Conservation (phyloP, 30 jellyfish, hydroid and myxozoan genomes). For the Rhopilema esculentum region DNA sequence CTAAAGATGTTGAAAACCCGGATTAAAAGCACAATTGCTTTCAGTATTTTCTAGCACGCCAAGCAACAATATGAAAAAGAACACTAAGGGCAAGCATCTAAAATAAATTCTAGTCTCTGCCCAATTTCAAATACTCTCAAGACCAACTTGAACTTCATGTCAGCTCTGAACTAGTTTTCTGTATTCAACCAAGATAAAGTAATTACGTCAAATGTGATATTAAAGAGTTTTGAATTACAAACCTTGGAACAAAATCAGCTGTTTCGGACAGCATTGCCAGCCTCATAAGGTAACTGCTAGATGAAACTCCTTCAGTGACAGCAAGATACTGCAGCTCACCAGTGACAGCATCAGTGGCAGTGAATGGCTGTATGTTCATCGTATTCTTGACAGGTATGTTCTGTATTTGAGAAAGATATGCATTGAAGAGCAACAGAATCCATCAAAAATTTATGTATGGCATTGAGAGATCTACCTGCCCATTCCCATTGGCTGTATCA, state of each 20-base stretch:
- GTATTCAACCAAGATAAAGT: too few relatives aligned
- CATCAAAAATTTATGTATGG: background rate
- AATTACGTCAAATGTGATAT: too few relatives aligned
- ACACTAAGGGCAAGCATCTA: too few relatives aligned
- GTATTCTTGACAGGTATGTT: slow-evolving; percentile 51
- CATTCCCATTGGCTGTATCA: too few relatives aligned
- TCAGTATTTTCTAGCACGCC: too few relatives aligned
- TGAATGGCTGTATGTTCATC: slow-evolving; percentile 48
- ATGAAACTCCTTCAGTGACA: slow-evolving; percentile 11
- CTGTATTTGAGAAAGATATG: slow-evolving; percentile 3
- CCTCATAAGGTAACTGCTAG: slow-evolving; percentile 44
- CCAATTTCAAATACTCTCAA: background rate
- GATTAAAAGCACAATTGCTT: too few relatives aligned
- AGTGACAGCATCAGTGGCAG: slow-evolving; percentile 41
- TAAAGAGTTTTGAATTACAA: too few relatives aligned
- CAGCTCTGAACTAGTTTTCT: too few relatives aligned
- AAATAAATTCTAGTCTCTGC: too few relatives aligned
- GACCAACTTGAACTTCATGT: background rate
- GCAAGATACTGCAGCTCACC: slow-evolving; percentile 60
- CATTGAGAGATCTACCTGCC: too few relatives aligned
- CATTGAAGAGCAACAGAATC: background rate
- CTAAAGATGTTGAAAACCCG: too few relatives aligned
- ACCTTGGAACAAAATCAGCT: slow-evolving; percentile 75
- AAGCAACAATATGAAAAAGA: too few relatives aligned
- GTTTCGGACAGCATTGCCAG: slow-evolving; percentile 50